Base-by-base conservation (phyloP, 2,113 vertebrate genomes). In the Propithecus coquereli region DNA sequence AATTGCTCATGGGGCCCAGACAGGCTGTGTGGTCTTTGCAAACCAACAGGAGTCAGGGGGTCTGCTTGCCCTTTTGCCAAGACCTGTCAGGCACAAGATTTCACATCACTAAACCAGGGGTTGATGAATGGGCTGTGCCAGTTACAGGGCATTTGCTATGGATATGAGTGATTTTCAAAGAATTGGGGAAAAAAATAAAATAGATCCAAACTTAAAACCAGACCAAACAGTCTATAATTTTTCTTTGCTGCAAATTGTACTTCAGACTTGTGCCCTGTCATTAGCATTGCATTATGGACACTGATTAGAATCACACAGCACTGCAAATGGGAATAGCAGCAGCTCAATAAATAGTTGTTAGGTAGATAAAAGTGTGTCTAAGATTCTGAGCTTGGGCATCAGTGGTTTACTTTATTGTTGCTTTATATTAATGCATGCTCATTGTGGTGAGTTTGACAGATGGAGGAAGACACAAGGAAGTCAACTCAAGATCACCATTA, bases 91-190 rank as follows among this genome's bases (percentile, higher is more conserved):
- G 27, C n/a, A 16, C 3, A 47, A 30, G 43, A 4, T 23, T 76
- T 81, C 30, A 30, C 25, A 50, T 61, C 14, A 25, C n/a, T 71
- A 54, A 81, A 27, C 80, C 73, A 71, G 11, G 47, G 34, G 17
- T 4, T 84, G 82, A 63, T 57, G 66, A 81, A 88, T 8, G 14
- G 82, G 34, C 68, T 50, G 40, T 50, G 83, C 34, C 27, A 13
- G 27, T 83, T 30, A 50, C 14, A n/a, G 61, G 71, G 18, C 32
- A 47, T 92, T 65, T 92, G 40, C n/a, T 77, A 17, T 40, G 47
- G 4, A 59, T 27, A 77, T 61, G 66, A 70, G 52, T 20, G 50
- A 77, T 91, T 71, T 94, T 95, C 77, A 91, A 71, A 97, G 90
- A 92, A 20, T 8, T 91, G 52, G 52, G 52, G 10, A 40, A 88